phyloP scores from a whole-genome alignment of 2,113 vertebrate species.

The Crotophaga sulcirostris region DNA sequence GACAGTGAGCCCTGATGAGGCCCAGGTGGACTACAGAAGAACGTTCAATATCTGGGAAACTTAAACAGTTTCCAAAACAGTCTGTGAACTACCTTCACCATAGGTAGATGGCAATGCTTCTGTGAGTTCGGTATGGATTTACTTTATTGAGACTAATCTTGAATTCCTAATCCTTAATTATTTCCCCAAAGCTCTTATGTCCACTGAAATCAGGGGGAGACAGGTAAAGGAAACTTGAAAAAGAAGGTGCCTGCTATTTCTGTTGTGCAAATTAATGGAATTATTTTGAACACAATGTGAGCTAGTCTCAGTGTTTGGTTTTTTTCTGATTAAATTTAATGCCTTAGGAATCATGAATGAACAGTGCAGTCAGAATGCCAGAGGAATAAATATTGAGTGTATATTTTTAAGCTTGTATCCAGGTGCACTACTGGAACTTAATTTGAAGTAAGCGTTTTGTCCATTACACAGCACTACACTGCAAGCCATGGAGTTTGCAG shows the following conservation, averaged over 20 bases:
- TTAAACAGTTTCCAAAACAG: not conserved
- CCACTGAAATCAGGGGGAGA: not conserved
- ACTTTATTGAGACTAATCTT: not conserved
- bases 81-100: not conserved
- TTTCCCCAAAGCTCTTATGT: not conserved
- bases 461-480: not conserved
- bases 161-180: not conserved
- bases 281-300: not conserved
- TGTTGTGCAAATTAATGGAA: not conserved
- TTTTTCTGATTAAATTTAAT: constrained; percentile 1
- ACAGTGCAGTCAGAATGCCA: not conserved
- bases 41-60: not conserved
- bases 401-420: not conserved
- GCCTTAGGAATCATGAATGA: not conserved
- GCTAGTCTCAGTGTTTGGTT: not conserved
- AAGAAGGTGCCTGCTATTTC: not conserved
- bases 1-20: not conserved
- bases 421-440: not conserved
- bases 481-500: not conserved
- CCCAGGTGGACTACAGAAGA: not conserved
- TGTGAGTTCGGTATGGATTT: not conserved
- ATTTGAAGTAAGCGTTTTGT: not conserved
- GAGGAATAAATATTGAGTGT: not conserved
- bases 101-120: not conserved
- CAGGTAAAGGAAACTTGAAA: not conserved